Evolutionary conservation across 2,797 vertebrate species (phyloP), one percentile per base, ranked within the genome.

Genomic region (Macroramphosus scolopax): DNA sequence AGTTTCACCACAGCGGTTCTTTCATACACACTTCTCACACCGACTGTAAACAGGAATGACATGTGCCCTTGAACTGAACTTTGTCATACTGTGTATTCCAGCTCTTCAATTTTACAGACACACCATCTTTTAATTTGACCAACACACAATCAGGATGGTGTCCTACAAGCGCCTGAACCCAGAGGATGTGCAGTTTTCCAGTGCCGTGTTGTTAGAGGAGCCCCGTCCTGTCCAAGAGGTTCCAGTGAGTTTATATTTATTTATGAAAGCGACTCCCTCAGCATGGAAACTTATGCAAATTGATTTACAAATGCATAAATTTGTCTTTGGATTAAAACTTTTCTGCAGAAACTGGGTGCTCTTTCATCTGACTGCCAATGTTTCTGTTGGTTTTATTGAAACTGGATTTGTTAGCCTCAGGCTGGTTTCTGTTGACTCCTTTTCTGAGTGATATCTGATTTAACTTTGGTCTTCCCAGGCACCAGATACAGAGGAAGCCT

Each of bases 141-240:
- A 24, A 34, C 30, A 0, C 28, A 6, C 31, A 5, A 1, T 31
- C 49, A 76, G 37, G 12, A 89, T 89, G 87, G 83, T 74, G 44
- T 87, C 83, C 0, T 89, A 89, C 69, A 74, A 83, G 54, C 73
- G 73, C 2, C 72, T 89, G 41, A 83, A 79, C 49, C 83, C 84
- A 2, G 85, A 89, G 51, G 77, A 86, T 38, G 75, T 87, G 2
- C 78, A 76, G 47, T 82, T 89, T 42, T 73, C 82, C 24, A 51
- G 6, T 9, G 17, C 66, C 4, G 41, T 53, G 18, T 48, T 81
- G 37, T 65, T 56, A 1, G 76, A 75, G 17, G 74, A 82, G 20
- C 53, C 38, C 17, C 34, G 24, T n/a, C 35, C 52, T 0, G 60
- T 34, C 31, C 78, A 43, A 3, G 58, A 78, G 8, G 63, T 41